These are phyloP conservation scores for Pomatostomus ruficeps DNA, from an alignment of 2,113 vertebrate species.

Conservation along the genomic window DNA sequence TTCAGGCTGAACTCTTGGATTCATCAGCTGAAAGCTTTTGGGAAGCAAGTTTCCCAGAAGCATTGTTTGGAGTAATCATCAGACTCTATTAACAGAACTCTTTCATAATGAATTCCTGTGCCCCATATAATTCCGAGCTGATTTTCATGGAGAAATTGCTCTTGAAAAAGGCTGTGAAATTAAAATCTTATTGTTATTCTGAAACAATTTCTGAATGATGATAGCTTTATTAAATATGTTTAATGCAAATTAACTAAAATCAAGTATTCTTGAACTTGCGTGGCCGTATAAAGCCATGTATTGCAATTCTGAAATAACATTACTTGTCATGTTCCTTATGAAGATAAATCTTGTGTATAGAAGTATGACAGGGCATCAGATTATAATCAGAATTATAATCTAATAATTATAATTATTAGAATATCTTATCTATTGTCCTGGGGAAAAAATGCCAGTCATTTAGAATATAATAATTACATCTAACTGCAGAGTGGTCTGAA, in stretches of 20 bases:
- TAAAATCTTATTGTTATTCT: not conserved
- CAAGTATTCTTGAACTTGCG: not conserved
- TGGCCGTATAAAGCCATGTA: not conserved
- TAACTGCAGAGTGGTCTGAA: not conserved
- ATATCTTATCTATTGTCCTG: not conserved
- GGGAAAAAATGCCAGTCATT: not conserved
- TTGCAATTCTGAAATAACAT: not conserved
- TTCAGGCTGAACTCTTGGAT: not conserved
- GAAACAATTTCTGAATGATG: not conserved
- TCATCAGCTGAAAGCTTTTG: constrained; percentile 3
- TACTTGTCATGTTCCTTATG: not conserved
- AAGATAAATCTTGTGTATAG: not conserved
- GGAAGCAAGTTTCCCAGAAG: not conserved
- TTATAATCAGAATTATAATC: too few relatives aligned
- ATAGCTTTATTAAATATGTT: not conserved
- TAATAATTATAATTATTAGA: not conserved
- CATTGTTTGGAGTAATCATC: not conserved
- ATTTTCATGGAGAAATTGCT: not conserved
- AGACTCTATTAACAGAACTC: not conserved
- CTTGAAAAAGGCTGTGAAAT: not conserved
- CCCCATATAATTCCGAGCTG: not conserved
- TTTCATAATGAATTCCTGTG: not conserved
- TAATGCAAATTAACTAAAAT: not conserved
- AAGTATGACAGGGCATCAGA: not conserved
- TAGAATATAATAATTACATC: not conserved